Evolutionary conservation across 2,113 vertebrate species (phyloP), one percentile per base, ranked within the genome.

Genomic region (Daubentonia madagascariensis): DNA sequence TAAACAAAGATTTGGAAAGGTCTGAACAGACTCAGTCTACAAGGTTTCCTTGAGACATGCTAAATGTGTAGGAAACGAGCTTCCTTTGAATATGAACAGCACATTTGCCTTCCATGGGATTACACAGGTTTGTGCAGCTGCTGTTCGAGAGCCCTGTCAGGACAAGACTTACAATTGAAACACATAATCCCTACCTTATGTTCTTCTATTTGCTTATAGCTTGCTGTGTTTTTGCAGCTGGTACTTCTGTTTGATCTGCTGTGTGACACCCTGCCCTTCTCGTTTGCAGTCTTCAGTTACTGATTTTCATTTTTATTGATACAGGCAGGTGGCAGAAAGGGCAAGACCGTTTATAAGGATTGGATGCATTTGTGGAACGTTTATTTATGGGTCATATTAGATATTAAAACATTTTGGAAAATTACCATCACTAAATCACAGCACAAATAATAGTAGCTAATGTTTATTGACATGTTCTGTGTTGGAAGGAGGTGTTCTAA

Each of bases 371-470:
- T 92, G 91, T 73, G 68, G 81, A 85, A 28, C 9, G 57, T 40
- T 73, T 90, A 63, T 40, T 78, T 90, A 52, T 59, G 78, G 43
- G 45, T 48, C n/a, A 14, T 76, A 70, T 57, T 79, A 84, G 68
- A 54, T 84, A 48, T 54, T 57, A 72, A 95, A 90, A 70, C 35
- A 90, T 72, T 88, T 91, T 81, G 65, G 67, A 59, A 95, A 96
- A 72, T 12, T 72, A 25, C 59, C 54, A n/a, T 90, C 61, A 85
- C 50, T 25, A 91, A 95, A 59, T 63, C 16, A 70, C 16, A 50
- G 37, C 35, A 89, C 72, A 57, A 97, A 78, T 61, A 85, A 73
- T 28, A 94, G 61, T 28, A 94, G 61, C 67, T 88, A 45, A 80
- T 72, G 30, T 86, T 92, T 90, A 59, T 9, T 61, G 54, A 94